phyloP scores from a whole-genome alignment of 2,113 vertebrate species.

The Hydrochoerus hydrochaeris region DNA sequence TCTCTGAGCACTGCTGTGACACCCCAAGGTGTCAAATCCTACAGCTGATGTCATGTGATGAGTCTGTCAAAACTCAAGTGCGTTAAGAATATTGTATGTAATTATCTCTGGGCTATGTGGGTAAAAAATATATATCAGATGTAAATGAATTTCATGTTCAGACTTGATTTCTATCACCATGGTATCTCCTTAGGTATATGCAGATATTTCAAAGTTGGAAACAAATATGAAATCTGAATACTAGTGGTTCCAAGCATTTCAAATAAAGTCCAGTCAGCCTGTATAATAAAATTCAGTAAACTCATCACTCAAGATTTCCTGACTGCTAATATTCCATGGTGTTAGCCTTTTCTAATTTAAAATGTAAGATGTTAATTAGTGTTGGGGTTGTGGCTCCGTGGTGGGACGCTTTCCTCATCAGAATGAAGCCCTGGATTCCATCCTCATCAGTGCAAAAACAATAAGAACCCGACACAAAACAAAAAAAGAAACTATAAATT shows the following conservation, averaged over 20 bases:
- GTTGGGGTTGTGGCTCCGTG: background rate
- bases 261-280: background rate
- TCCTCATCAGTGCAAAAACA: background rate
- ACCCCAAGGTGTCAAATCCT: no score
- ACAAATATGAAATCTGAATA: background rate
- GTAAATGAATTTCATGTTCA: no score
- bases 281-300: background rate
- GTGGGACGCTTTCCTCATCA: background rate
- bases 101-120: background rate
- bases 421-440: background rate
- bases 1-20: background rate
- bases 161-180: background rate
- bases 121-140: no score
- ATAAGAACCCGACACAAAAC: background rate
- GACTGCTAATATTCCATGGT: background rate
- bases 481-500: background rate
- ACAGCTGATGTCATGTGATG: background rate
- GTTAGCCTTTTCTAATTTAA: background rate
- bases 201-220: background rate
- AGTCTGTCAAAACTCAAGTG: background rate
- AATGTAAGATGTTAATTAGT: background rate
- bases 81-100: background rate
- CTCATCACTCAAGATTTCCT: background rate
- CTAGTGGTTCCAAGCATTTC: background rate
- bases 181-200: background rate